Conservation (phyloP, 2,797 vertebrate genomes). For the Aeoliscus strigatus region DNA sequence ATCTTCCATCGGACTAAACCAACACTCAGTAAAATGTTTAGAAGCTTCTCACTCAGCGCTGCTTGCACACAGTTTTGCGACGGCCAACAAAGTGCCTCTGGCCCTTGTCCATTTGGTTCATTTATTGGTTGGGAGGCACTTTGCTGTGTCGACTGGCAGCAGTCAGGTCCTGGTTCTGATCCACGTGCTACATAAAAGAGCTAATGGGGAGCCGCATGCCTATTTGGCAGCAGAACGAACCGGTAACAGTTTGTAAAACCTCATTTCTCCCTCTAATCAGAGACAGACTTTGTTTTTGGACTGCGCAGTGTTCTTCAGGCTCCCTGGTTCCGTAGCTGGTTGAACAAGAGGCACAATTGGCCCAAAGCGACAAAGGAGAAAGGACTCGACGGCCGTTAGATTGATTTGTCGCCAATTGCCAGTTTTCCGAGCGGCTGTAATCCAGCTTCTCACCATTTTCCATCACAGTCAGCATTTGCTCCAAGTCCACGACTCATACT, state of each 20-base stretch:
- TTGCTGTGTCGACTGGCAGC: conserved; percentile 43
- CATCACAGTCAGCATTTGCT: conserved; percentile 19
- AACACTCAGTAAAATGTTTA: conserved; percentile 13
- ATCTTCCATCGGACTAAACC: no score
- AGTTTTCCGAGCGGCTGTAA: conserved; percentile 36
- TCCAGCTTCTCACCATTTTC: conserved; percentile 41
- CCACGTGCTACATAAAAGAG: conserved; percentile 55
- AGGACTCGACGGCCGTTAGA: conserved; percentile 49
- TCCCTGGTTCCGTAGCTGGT: conserved; percentile 39
- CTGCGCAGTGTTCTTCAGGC: conserved; percentile 31
- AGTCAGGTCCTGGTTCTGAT: conserved; percentile 33
- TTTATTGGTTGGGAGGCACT: conserved; percentile 34
- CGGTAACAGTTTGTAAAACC: conserved; percentile 61
- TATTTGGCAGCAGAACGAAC: conserved; percentile 56
- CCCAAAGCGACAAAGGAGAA: conserved; percentile 19
- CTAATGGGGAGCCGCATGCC: conserved; percentile 49
- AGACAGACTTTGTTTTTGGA: conserved; percentile 56
- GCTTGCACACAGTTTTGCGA: conserved; percentile 14
- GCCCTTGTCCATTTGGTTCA: conserved; percentile 31
- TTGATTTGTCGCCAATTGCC: conserved; percentile 59
- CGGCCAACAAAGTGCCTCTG: conserved; percentile 29
- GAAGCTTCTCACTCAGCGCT: conserved; percentile 11
- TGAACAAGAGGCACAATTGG: conserved; percentile 31
- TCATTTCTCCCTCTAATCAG: conserved; percentile 61
- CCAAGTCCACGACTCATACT: no score